Evolutionary conservation across 1,140 invertebrate genomes (phyloP).

Genomic region (Rhagoletis zephyria): DNA sequence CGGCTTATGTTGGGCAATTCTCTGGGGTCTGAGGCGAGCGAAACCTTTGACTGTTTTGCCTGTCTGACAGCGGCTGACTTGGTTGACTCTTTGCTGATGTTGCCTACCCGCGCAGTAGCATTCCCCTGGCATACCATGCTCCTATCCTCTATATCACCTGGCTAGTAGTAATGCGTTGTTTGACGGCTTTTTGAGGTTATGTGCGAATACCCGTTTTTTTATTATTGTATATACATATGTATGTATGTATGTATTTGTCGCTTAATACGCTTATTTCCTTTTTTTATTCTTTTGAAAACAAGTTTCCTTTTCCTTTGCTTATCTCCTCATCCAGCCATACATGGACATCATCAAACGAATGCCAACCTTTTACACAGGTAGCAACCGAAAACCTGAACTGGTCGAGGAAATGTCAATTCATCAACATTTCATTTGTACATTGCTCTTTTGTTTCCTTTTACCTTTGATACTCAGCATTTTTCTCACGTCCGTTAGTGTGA

Average conservation of each 20-base stretch:
- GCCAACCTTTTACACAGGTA: slow-evolving; percentile 1
- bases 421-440: slow-evolving; percentile 37
- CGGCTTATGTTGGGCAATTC: slow-evolving; percentile 36
- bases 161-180: background rate
- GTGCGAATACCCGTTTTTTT: slow-evolving; percentile 22
- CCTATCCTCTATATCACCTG: slow-evolving; percentile 8
- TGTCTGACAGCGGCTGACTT: background rate
- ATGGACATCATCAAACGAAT: background rate
- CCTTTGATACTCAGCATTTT: slow-evolving; percentile 31
- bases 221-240: background rate
- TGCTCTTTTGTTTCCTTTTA: background rate
- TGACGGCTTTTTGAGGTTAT: slow-evolving; percentile 8
- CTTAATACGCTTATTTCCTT: background rate
- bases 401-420: slow-evolving; percentile 52
- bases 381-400: slow-evolving; percentile 16
- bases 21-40: background rate
- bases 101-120: background rate
- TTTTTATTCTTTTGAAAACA: background rate
- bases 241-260: background rate
- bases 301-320: slow-evolving; percentile 37
- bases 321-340: background rate
- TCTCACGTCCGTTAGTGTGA: slow-evolving; percentile 35
- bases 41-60: slow-evolving; percentile 43
- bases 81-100: background rate
- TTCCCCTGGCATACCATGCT: background rate